Evolutionary conservation across 2,797 vertebrate species (phyloP), one percentile per base, ranked within the genome.

Genomic region (Bufotes viridis): DNA sequence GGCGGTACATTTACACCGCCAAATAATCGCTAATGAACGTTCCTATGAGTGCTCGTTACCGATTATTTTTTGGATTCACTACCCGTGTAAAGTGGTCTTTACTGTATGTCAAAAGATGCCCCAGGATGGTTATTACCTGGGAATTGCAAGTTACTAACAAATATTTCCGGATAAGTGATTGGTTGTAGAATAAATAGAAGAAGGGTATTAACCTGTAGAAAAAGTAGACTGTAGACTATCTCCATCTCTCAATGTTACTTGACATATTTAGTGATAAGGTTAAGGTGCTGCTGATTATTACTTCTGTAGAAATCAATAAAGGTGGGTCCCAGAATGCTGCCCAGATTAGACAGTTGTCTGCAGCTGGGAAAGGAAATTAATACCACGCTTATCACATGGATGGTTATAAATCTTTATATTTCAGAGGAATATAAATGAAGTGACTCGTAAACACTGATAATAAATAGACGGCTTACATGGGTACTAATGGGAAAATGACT

Each of bases 341-440:
- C 89, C 82, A 90, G 78, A 80, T 65, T 70, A 74, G 89, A 81
- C 82, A 78, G 70, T 84, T 90, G 87, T 63, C 61, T 0, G 0
- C 90, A 89, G 78, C 83, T 87, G 81, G 88, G 87, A 82, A 87
- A 89, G 91, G 90, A 93, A 93, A 91, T 91, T 85, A 91, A 90
- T 60, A 6, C 1, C 0, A 0, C 3, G 26, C 13, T 87, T 88
- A 92, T 90, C 78, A 90, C 87, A 90, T 78, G 13, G 0, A 89
- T 26, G 51, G 49, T 79, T 91, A 53, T 91, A 91, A 91, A 89
- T 92, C 90, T 75, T 85, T 85, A 82, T 82, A 85, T 76, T 90
- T 90, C 65, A 65, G 75, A 90, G 81, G 75, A 82, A 1, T 92
- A 88, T 90, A 92, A 92, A 92, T 92, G 69, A 78, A 90, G 84